Evolutionary conservation across 2,888 invertebrate genomes (phyloP).

Genomic region (Proisotoma minuta): DNA sequence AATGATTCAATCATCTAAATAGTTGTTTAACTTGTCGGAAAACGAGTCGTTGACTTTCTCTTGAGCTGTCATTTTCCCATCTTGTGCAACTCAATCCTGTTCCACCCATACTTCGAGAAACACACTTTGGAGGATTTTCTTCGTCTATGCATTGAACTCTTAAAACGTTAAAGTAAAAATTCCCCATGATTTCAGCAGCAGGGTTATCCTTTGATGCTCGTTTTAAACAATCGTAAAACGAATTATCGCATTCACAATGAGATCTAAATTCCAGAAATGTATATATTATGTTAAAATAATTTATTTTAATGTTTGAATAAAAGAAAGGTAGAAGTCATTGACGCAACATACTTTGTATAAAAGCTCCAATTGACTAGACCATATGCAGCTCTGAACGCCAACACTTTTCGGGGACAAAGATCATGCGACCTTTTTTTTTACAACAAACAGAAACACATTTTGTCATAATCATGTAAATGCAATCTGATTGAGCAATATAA

Average conservation of each 20-base stretch:
- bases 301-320: no score
- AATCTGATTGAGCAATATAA: no score
- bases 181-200: constrained; percentile 70
- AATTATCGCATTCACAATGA: constrained; percentile 81
- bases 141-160: constrained; percentile 70
- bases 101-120: constrained; percentile 18
- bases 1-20: constrained; percentile 24
- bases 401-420: constrained; percentile 76
- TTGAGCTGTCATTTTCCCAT: constrained; percentile 35
- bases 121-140: constrained; percentile 38
- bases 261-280: constrained; percentile 56
- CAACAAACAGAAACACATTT: no score
- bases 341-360: constrained; percentile 70
- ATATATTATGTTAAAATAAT: no score
- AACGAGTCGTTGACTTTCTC: constrained; percentile 23
- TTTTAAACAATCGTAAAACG: constrained; percentile 76
- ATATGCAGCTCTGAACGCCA: constrained; percentile 66
- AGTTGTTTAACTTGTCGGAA: constrained; percentile 34
- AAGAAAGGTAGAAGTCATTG: no score
- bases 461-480: not conserved
- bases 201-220: constrained; percentile 60
- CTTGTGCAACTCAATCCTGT: constrained; percentile 27
- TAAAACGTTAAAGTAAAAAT: constrained; percentile 78
- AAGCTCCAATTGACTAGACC: constrained; percentile 77
- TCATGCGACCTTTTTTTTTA: constrained; percentile 74